Conservation (phyloP, 2,888 invertebrate genomes). For the Tupiocoris notatus region DNA sequence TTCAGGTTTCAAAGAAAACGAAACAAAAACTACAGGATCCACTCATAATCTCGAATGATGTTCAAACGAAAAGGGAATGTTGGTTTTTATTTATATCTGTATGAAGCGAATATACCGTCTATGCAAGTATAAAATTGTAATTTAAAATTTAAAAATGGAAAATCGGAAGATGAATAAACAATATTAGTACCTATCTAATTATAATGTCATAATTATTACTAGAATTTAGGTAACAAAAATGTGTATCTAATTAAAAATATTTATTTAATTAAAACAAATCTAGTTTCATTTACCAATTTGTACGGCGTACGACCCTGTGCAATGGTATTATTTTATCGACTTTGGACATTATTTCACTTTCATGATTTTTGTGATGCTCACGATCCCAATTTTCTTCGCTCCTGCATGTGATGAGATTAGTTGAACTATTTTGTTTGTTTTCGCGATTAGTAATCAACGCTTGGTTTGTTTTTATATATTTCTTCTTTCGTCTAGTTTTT, state of each 20-base stretch:
- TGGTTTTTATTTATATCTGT: no score
- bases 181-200: slow-evolving; percentile 1
- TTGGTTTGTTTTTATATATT: background rate
- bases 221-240: slow-evolving; percentile 12
- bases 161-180: no score
- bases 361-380: slow-evolving; percentile 13
- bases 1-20: no score
- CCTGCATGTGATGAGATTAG: background rate
- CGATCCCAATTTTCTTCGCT: background rate
- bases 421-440: background rate
- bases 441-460: background rate
- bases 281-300: slow-evolving; percentile 7
- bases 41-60: no score
- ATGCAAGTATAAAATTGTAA: no score
- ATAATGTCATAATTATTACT: slow-evolving; percentile 16
- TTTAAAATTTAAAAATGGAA: no score
- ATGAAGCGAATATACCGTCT: no score
- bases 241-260: slow-evolving; percentile 33
- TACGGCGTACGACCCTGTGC: background rate
- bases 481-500: no score
- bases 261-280: slow-evolving; percentile 22
- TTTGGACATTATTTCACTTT: background rate
- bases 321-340: background rate
- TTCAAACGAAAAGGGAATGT: no score
- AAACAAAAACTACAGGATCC: no score